Conservation (phyloP, 2,797 vertebrate genomes). For the Falco rusticolus region DNA sequence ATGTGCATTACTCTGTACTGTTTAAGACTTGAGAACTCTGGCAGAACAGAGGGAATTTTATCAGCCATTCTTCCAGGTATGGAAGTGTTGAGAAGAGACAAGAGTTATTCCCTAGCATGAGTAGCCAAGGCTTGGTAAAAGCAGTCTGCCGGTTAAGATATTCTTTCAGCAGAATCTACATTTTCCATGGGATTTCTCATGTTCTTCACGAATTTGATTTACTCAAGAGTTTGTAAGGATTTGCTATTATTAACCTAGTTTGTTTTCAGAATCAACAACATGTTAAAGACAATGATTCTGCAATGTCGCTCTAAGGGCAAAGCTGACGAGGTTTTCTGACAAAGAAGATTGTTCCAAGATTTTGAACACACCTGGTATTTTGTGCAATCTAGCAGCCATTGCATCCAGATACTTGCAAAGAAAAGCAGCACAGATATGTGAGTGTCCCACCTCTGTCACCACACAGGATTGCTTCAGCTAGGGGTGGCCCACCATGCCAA, state of each 20-base stretch:
- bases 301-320: not conserved
- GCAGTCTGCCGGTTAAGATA: not conserved
- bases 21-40: not conserved
- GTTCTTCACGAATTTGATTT: not conserved
- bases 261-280: not conserved
- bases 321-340: not conserved
- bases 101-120: not conserved
- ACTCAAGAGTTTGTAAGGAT: not conserved
- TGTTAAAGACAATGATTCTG: not conserved
- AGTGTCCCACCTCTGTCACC: not conserved
- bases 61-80: not conserved
- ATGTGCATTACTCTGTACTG: not conserved
- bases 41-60: not conserved
- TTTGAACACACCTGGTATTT: not conserved
- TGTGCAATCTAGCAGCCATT: not conserved
- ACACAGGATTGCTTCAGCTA: not conserved
- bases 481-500: not conserved
- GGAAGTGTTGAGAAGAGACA: not conserved
- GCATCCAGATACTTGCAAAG: not conserved
- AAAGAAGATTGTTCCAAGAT: not conserved
- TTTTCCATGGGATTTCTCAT: not conserved
- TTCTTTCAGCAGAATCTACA: not conserved
- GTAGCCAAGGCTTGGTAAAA: not conserved
- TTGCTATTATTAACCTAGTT: not conserved
- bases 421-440: not conserved